A percentile compares a stretch with the other conserved stretches of the same genome.
Evolutionary conservation across 1,140 invertebrate species (phyloP).

Genomic region (Bombus superbus): DNA sequence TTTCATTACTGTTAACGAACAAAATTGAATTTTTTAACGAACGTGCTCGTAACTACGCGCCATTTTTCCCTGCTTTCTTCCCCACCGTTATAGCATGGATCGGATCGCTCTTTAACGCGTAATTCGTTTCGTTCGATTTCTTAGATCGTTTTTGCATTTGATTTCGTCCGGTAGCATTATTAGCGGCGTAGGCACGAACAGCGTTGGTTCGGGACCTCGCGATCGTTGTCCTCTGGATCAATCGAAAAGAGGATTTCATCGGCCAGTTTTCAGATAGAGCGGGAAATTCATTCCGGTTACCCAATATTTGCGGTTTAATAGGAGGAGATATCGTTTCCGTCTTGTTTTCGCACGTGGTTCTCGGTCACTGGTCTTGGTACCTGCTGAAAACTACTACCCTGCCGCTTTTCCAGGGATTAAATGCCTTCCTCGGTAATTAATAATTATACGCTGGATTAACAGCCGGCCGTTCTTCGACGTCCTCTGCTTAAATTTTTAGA

Average conservation of each 20-base stretch:
- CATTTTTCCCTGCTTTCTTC: background rate
- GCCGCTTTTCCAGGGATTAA: constrained; percentile 5
- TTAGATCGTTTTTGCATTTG: background rate
- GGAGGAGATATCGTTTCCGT: constrained; percentile 8
- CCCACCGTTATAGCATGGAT: too few species aligned
- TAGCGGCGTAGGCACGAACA: background rate
- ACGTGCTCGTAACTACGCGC: background rate
- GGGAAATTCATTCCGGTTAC: constrained; percentile 30
- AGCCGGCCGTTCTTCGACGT: background rate
- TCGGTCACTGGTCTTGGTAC: background rate
- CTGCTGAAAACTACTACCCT: background rate
- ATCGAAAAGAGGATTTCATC: constrained; percentile 21
- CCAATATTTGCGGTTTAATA: constrained; percentile 52
- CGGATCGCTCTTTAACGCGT: too few species aligned
- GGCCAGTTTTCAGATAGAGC: background rate
- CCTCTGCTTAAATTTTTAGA: background rate
- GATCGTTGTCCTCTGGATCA: background rate
- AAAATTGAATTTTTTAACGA: constrained; percentile 23
- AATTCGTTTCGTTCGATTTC: background rate
- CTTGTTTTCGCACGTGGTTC: background rate
- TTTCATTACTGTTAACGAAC: constrained; percentile 19
- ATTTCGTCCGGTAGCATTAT: background rate
- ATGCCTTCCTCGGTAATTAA: constrained; percentile 40
- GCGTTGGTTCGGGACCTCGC: background rate
- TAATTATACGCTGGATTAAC: constrained; percentile 10